Base-by-base conservation (phyloP, 2,797 vertebrate species). In the Crypturellus tataupa region DNA sequence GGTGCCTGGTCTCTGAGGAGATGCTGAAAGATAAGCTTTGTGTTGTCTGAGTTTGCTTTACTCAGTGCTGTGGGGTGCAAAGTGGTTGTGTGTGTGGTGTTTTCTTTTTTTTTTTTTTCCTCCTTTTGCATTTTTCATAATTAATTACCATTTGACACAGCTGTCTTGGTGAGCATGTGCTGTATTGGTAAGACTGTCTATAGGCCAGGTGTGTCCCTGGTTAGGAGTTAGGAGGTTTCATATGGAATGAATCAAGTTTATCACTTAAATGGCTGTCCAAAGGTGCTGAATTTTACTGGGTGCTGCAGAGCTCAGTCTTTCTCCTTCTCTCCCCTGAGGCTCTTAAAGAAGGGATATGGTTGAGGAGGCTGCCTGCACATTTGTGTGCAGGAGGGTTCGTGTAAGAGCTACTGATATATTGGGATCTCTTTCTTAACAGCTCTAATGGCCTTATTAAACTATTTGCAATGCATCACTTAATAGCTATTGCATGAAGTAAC, bases 61-160 rank as follows among this genome's bases (percentile, higher is more conserved):
- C 46, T 29, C 39, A 39, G 44, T 70, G 24, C 17, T 94, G 31
- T 47, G 49, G 21, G 39, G 21, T 55, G 40, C 39, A 75, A 31
- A 73, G 4, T 6, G 53, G 9, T 31, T 44, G 23, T 24, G 23
- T 12, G 18, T 44, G 42, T 16, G 39, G 14, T 44, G n/a, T 44
- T 44, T 44, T 44, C 16, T 47, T 59, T 4, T 23, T 40, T 86
- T n/a, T 46, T 44, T 44, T 11, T 37, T 8, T 55, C 15, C 5
- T 6, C 24, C 11, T 18, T 6, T 29, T 0, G 0, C 7, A 5
- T 0, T 47, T 65, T 39, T 33, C 4, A 4, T 75, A 55, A 29
- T 64, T 89, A 68, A 55, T 76, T 60, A 29, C 12, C 27, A 1
- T 40, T 87, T 17, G 16, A 15, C 0, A 3, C 10, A 16, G 7